Base-by-base conservation (phyloP, 1,140 invertebrate genomes). In the Drosophila saltans region DNA sequence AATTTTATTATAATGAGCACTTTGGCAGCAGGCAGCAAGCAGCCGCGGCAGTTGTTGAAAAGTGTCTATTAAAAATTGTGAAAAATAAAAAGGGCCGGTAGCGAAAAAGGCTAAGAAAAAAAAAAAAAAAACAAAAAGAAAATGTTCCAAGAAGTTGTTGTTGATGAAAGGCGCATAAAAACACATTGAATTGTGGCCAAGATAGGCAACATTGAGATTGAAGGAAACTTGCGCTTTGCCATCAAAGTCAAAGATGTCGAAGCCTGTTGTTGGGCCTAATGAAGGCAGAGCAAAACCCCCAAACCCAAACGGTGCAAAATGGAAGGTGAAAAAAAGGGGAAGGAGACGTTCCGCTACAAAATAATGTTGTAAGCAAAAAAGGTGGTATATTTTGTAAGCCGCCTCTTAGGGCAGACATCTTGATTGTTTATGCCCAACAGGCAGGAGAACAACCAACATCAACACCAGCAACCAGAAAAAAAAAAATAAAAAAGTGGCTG, bases 1-100 rank as follows among this genome's bases (percentile, higher is more conserved):
- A 74, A 74, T 74, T 74, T 74, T 74, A 74, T 74, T 74, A 74
- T 74, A 74, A 74, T 74, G 67, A 70, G 61, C 68, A 57, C 66
- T 65, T 59, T 68, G 57, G 55, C 41, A 40, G 52, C 36, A 39
- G 57, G 16, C 16, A 48, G 43, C 16, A 2, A 60, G 36, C 28
- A 39, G 62, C 57, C 33, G 58, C 60, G 63, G 45, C 64, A 59
- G 36, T 40, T 72, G 66, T 58, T 72, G 69, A 72, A 72, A 74
- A 70, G 72, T 74, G 72, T 74, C 72, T 70, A 74, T 65, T 65
- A 74, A 68, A 74, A 60, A 74, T 74, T 70, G 66, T 64, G 61
- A 73, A 66, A 45, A 39, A 56, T 33, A 58, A 71, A 71, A 62
- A 62, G 48, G 64, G 61, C 64, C 60, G 40, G 52, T 56, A 70